Evolutionary conservation across 2,888 invertebrate genomes (phyloP).

Genomic region (Megastigmus dorsalis): DNA sequence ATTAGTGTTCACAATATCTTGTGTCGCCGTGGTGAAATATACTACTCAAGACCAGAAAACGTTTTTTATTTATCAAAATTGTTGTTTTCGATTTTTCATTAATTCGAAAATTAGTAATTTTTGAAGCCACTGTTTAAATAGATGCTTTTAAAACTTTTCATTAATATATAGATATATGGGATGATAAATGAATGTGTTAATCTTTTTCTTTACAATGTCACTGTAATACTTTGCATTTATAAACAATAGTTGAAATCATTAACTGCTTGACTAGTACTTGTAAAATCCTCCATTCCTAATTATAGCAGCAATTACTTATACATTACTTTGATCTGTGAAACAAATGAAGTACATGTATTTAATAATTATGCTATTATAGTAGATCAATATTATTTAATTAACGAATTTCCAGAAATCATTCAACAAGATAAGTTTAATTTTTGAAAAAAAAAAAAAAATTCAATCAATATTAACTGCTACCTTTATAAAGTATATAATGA

Average conservation of each 20-base stretch:
- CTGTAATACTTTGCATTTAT: constrained; percentile 37
- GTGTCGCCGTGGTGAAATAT: no score
- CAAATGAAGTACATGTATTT: constrained; percentile 11
- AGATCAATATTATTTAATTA: no score
- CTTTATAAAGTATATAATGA: not conserved
- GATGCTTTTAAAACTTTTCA: constrained; percentile 22
- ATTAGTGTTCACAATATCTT: no score
- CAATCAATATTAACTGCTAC: not conserved
- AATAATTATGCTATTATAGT: no score
- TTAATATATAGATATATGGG: constrained; percentile 17
- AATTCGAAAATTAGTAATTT: no score
- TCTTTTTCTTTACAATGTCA: constrained; percentile 30
- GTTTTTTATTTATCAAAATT: no score
- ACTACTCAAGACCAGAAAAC: no score
- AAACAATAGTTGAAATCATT: constrained; percentile 40
- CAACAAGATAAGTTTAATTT: no score
- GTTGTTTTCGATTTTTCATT: no score
- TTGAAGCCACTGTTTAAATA: no score
- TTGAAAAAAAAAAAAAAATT: not conserved
- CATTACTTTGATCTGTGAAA: constrained; percentile 99
- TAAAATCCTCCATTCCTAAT: constrained; percentile 9
- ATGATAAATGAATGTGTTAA: constrained; percentile 26
- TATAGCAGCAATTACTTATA: constrained; percentile 93
- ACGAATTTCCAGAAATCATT: no score
- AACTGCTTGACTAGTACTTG: constrained; percentile 38